A percentile compares a stretch with the other conserved stretches of the same genome.
phyloP scores from a whole-genome alignment of 2,888 invertebrate genomes.

The Orthosia incerta region DNA sequence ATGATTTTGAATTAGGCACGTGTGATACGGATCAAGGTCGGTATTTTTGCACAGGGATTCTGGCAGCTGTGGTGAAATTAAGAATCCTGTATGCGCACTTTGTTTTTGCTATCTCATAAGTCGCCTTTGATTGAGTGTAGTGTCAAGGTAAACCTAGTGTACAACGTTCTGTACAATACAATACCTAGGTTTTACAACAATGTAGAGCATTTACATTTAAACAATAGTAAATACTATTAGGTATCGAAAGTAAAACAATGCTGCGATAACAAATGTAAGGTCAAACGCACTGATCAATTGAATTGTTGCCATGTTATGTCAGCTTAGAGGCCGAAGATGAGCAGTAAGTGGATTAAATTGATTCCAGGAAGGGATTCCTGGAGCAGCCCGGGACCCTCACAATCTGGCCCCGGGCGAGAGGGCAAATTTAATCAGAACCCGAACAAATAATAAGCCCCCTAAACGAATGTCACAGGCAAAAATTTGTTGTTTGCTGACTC shows the following conservation, averaged over 20 bases:
- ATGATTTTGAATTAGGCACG: slow-evolving; percentile 27
- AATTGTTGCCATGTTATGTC: slow-evolving; percentile 25
- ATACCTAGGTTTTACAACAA: not conserved
- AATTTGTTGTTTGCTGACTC: not conserved
- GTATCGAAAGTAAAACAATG: slow-evolving; percentile 1
- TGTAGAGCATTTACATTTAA: not conserved
- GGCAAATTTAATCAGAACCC: slow-evolving; percentile 29
- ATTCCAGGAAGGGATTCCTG: slow-evolving; percentile 15
- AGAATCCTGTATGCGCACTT: not conserved
- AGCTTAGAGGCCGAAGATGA: slow-evolving; percentile 8
- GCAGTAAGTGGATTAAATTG: slow-evolving; percentile 30
- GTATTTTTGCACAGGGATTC: not conserved
- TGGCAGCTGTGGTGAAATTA: not conserved
- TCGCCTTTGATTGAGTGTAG: not conserved
- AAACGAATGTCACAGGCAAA: slow-evolving; percentile 16
- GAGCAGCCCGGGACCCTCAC: slow-evolving; percentile 3
- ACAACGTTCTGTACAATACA: not conserved
- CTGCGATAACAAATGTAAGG: slow-evolving; percentile 15
- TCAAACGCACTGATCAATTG: slow-evolving; percentile 7
- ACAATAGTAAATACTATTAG: slow-evolving; percentile 23
- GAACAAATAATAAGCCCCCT: slow-evolving; percentile 23
- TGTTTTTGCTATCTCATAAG: not conserved
- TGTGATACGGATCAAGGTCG: slow-evolving; percentile 7
- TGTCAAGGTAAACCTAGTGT: not conserved
- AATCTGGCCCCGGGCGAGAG: slow-evolving; percentile 34